phyloP scores from a whole-genome alignment of 2,113 vertebrate genomes.

The Tringa solitaria region DNA sequence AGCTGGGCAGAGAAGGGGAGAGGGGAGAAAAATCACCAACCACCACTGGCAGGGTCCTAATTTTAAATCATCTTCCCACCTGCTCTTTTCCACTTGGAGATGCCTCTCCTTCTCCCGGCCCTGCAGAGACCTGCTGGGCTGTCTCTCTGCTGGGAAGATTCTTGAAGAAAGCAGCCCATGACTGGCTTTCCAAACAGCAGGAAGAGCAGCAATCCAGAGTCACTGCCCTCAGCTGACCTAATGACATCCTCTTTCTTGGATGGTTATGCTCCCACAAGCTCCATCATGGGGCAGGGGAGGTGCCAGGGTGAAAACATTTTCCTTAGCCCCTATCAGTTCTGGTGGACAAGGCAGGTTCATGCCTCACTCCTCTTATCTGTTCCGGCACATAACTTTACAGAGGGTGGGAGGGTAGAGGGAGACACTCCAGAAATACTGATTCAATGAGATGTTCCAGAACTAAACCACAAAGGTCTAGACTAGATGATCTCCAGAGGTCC shows the following conservation, averaged over 20 bases:
- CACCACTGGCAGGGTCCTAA: not conserved
- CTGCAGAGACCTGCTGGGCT: not conserved
- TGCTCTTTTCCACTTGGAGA: not conserved
- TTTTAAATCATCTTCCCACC: not conserved
- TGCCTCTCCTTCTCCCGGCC: not conserved
- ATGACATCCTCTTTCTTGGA: not conserved
- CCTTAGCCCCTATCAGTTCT: not conserved
- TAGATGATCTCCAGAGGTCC: too few species aligned
- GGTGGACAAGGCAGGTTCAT: not conserved
- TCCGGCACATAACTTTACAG: not conserved
- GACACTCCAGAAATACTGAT: not conserved
- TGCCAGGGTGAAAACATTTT: not conserved
- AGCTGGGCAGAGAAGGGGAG: not conserved
- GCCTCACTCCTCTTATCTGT: not conserved
- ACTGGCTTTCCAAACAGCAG: not conserved
- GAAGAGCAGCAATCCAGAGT: not conserved
- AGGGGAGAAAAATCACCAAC: not conserved
- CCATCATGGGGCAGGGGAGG: not conserved
- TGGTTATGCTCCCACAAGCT: not conserved
- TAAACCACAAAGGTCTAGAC: not conserved
- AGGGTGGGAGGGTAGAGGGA: not conserved
- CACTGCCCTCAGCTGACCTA: not conserved
- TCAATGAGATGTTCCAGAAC: not conserved
- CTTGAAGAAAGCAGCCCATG: not conserved
- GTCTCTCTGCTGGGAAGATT: not conserved